A percentile compares a stretch with the other conserved stretches of the same genome.
These are phyloP conservation scores for Glossophaga mutica DNA, from an alignment of 2,797 vertebrate species.

Conservation along the genomic window DNA sequence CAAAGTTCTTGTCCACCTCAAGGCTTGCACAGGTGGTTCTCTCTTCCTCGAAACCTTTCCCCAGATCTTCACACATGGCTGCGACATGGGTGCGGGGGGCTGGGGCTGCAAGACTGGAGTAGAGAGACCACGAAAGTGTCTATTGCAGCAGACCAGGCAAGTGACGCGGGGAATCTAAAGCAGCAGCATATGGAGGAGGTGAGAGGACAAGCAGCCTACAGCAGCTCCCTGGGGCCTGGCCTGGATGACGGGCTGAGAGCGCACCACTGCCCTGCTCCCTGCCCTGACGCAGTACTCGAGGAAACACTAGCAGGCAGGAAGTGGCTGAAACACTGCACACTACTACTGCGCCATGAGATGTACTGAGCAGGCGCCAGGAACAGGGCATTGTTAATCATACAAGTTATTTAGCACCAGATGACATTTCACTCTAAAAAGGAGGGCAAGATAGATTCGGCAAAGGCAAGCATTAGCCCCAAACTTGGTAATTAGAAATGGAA, in stretches of 20 bases:
- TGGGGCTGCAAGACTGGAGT: neutral
- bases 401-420: neutral
- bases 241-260: neutral
- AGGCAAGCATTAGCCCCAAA: constrained; percentile 11
- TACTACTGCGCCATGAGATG: neutral
- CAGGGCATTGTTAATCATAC: neutral
- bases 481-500: neutral
- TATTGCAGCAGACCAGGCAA: neutral
- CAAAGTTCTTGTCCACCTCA: neutral
- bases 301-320: neutral
- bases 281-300: neutral
- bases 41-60: neutral
- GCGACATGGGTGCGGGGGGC: neutral
- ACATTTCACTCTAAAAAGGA: neutral
- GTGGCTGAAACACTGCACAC: neutral
- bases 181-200: neutral
- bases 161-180: neutral
- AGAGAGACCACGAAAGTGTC: neutral
- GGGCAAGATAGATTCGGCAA: neutral
- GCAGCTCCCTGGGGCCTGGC: neutral
- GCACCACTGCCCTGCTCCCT: neutral
- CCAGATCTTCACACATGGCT: neutral
- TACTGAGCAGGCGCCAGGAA: neutral
- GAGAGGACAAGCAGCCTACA: neutral
- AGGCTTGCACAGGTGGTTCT: neutral